Evolutionary conservation across 1,140 invertebrate genomes (phyloP), one percentile per base, ranked within the genome.

Genomic region (Atta cephalotes): DNA sequence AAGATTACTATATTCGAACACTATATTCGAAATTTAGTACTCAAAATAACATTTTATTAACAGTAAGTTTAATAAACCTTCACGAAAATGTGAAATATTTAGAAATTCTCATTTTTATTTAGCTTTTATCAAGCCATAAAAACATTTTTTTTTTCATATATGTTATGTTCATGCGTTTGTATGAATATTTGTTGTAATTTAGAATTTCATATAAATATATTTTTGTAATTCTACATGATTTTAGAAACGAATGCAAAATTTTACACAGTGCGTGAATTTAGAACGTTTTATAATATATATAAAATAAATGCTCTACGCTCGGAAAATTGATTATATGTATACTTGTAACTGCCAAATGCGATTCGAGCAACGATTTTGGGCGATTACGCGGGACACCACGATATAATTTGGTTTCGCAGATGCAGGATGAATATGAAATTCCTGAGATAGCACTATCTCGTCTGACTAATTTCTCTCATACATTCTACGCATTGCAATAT

Each of bases 361-460:
- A 84, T 51, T 76, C 39, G 25, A 62, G 56, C 14, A 76, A 62
- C 35, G 56, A 82, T 82, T 80, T 74, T 25, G 25, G 14, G 12
- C 39, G 80, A 84, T 84, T 84, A 76, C 80, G 68, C 25, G 70
- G 39, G 58, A 76, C 80, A 51, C 39, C 70, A n/a, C 56, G 80
- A 63, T 84, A 49, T 74, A 82, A 84, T 84, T 84, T 60, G 71
- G 39, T 84, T 60, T 76, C 70, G 39, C 25, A 74, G 70, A 74
- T 62, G 70, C 45, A 70, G 56, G 25, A 76, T 74, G 70, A 84
- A 84, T 84, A 76, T 76, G 80, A 76, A 76, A 84, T 84, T 76
- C 70, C 80, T 76, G 70, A 84, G 68, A 25, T 76, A 56, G 25
- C 45, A 62, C 18, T 74, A 25, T 4, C 58, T 35, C 80, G 28